These are phyloP conservation scores for Carapus acus DNA, from an alignment of 2,797 vertebrate species.

Conservation along the genomic window DNA sequence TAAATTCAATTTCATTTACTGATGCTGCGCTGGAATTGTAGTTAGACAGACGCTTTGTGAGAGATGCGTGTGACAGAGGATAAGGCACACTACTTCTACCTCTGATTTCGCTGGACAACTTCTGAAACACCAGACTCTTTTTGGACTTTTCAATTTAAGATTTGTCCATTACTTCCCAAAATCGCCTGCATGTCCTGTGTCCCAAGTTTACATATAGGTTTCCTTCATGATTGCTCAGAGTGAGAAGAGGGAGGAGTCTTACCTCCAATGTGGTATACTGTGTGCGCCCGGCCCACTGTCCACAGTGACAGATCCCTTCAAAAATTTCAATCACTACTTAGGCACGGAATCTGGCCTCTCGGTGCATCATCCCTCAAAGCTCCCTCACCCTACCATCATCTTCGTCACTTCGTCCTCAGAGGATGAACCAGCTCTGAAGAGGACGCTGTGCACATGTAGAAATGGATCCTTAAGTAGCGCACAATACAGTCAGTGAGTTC, in stretches of 20 bases:
- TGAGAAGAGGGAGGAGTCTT: conserved; percentile 52
- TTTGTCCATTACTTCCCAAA: conserved; percentile 1
- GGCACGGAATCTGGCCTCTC: conserved; percentile 47
- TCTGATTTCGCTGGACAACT: conserved; percentile 22
- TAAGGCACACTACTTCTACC: conserved; percentile 57
- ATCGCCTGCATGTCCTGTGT: conserved; percentile 13
- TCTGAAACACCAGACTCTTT: conserved; percentile 5
- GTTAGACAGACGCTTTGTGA: no score
- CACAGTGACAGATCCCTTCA: conserved; percentile 34
- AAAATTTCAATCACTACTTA: conserved; percentile 42
- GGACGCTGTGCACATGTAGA: conserved; percentile 46
- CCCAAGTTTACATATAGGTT: conserved; percentile 36
- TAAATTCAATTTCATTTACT: not conserved
- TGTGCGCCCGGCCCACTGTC: conserved; percentile 26
- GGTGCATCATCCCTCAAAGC: conserved; percentile 39
- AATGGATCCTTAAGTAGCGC: conserved; percentile 38
- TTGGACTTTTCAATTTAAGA: conserved; percentile 2
- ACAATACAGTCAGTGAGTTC: conserved; percentile 40
- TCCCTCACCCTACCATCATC: conserved; percentile 16
- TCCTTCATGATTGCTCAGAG: conserved; percentile 60
- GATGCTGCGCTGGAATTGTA: no score
- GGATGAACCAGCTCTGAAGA: conserved; percentile 22
- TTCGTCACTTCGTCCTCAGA: conserved; percentile 24
- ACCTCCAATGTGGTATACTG: conserved; percentile 51
- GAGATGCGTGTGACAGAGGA: conserved; percentile 18